Evolutionary conservation across 2,888 invertebrate genomes (phyloP), one percentile per base, ranked within the genome.

Genomic region (Elaeidobius kamerunicus): DNA sequence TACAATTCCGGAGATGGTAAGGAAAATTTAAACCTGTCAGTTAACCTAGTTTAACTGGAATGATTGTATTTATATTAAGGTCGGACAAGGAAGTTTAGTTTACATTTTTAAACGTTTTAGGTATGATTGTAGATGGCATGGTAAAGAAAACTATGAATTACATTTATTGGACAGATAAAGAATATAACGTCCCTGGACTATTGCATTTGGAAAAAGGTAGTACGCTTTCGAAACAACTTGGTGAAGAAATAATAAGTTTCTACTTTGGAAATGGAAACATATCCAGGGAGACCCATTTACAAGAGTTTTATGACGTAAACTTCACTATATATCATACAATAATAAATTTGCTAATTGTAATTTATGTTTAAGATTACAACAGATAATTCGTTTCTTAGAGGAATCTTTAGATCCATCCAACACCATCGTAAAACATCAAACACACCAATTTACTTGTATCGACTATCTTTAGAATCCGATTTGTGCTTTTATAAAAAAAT

Each of bases 1-100:
- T 70, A 66, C 34, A 67, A 64, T 32, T 60, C 63, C 3, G 63
- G 63, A 46, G 73, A 73, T 62, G 71, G 71, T 19, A 60, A 69
- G 56, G 5, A n/a, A n/a, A n/a, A n/a, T n/a, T n/a, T n/a, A n/a
- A n/a, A n/a, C n/a, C n/a, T n/a, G n/a, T n/a, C n/a, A n/a, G n/a
- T n/a, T n/a, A n/a, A n/a, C n/a, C n/a, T n/a, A n/a, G n/a, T n/a
- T n/a, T n/a, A n/a, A n/a, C n/a, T n/a, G n/a, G n/a, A n/a, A n/a
- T n/a, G n/a, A n/a, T n/a, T n/a, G n/a, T n/a, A n/a, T n/a, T n/a
- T n/a, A n/a, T n/a, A n/a, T n/a, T n/a, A n/a, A n/a, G n/a, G n/a
- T n/a, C n/a, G n/a, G n/a, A n/a, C n/a, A n/a, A n/a, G n/a, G n/a
- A n/a, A n/a, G n/a, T n/a, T n/a, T n/a, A n/a, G n/a, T n/a, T n/a